A percentile compares a stretch with the other conserved stretches of the same genome.
These are phyloP conservation scores for Picus viridis DNA, from an alignment of 2,797 vertebrate genomes.

Conservation along the genomic window DNA sequence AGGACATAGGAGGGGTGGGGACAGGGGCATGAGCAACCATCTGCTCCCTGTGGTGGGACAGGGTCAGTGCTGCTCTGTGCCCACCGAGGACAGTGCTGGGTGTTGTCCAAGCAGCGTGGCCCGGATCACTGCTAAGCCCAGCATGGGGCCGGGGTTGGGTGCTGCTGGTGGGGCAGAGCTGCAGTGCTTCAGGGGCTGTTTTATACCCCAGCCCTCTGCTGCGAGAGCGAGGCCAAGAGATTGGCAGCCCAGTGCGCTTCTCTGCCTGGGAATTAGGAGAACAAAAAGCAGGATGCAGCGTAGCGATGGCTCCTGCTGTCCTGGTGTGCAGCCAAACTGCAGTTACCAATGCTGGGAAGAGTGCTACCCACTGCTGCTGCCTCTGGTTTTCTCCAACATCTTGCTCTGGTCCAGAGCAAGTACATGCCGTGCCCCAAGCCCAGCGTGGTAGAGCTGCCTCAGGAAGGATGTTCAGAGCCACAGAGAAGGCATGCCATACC, in stretches of 20 bases:
- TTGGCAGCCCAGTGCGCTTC: not conserved
- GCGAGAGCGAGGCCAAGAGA: fast-evolving
- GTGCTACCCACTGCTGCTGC: not conserved
- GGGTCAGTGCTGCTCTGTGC: not conserved
- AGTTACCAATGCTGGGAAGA: not conserved
- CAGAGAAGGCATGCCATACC: not conserved
- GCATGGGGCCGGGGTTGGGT: not conserved
- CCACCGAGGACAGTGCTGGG: fast-evolving
- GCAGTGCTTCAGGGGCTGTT: not conserved
- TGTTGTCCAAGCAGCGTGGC: not conserved
- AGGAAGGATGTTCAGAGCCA: not conserved
- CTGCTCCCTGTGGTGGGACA: not conserved
- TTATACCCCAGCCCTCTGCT: not conserved
- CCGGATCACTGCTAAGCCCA: fast-evolving
- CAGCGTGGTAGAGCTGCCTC: not conserved
- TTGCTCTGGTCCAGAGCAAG: not conserved
- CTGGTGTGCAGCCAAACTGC: not conserved
- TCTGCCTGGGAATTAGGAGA: not conserved
- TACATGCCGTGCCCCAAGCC: not conserved
- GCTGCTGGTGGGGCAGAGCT: not conserved
- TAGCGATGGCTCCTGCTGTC: not conserved
- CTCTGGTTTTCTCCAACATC: not conserved
- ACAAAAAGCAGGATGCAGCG: not conserved
- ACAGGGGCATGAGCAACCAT: fast-evolving
- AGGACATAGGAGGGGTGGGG: not conserved